Evolutionary conservation across 2,888 invertebrate genomes (phyloP).

Genomic region (Andrena camellia): DNA sequence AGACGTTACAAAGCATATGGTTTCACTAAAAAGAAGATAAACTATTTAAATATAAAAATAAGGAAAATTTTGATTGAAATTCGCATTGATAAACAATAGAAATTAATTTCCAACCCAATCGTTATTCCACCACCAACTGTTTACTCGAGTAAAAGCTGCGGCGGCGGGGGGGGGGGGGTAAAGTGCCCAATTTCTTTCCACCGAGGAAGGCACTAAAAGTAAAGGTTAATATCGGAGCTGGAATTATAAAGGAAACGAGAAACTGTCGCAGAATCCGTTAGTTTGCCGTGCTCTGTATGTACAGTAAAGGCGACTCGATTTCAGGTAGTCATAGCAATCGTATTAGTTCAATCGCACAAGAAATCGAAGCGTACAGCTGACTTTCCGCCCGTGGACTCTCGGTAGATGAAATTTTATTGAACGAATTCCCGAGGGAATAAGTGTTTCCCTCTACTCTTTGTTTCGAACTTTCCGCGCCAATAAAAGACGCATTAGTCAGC

Average conservation of each 20-base stretch:
- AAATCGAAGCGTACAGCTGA: constrained; percentile 72
- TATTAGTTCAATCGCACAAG: constrained; percentile 75
- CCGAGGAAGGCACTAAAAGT: neutral
- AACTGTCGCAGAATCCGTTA: neutral
- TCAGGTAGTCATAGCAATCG: constrained; percentile 54
- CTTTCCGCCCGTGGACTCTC: neutral
- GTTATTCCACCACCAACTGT: too few species aligned
- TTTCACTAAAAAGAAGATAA: too few species aligned
- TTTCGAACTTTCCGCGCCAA: constrained; percentile 45
- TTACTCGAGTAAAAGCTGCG: too few species aligned
- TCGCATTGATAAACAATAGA: too few species aligned
- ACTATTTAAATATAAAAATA: too few species aligned
- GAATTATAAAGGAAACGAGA: neutral
- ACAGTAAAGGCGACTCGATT: neutral
- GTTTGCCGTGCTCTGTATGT: neutral
- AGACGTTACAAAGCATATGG: too few species aligned
- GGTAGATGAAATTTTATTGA: constrained; percentile 49
- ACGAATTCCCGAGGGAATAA: constrained; percentile 17
- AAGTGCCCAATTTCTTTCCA: too few species aligned
- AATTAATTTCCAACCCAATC: too few species aligned
- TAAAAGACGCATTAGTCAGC: constrained; percentile 49
- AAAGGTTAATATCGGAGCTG: neutral
- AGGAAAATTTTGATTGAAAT: too few species aligned
- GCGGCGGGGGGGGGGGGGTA: too few species aligned
- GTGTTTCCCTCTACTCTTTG: constrained; percentile 20